Base-by-base conservation (phyloP, 2,113 vertebrate genomes). In the Gambusia affinis region DNA sequence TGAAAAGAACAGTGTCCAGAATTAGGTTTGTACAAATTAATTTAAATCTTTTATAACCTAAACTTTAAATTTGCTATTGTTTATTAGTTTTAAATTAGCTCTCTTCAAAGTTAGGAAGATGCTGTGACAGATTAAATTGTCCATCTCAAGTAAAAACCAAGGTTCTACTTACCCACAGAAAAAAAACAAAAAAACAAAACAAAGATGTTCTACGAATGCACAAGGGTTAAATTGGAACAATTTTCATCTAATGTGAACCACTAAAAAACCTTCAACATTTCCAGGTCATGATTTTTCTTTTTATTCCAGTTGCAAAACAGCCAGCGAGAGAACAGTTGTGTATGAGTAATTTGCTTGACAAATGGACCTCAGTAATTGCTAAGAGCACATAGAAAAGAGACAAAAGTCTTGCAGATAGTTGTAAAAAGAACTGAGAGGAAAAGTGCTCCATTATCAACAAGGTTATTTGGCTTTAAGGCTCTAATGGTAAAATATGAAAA, bases 301-400 rank as follows among this genome's bases (percentile, higher is more conserved):
- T 72, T 42, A 19, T 83, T 15, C 69, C 3, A 31, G 33, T 60
- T 70, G 29, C 22, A 67, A 64, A 60, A 67, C 73, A 84, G 70
- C 66, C 72, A 62, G 61, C 66, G 39, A 65, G 33, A 29, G 33
- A 74, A 47, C 61, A 73, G 76, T 70, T 65, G 78, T 66, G 64
- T 74, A 66, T 27, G 31, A 77, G 76, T 75, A 83, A 83, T 75
- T 42, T 67, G 33, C 76, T 76, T 76, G 42, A 82, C 12, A 70
- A 85, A 89, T 85, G 66, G 65, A 66, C 14, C 81, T 82, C 63
- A 78, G 85, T 80, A 83, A 66, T 74, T 28, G 71, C 67, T 31
- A 27, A 31, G 37, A 75, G 69, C 64, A 35, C 68, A 71, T 42
- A 30, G 73, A 42, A 37, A 77, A 78, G 29, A 82, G 51, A 73